These are phyloP conservation scores for Liopterus haemorrhoidalis DNA, from an alignment of 2,888 invertebrate genomes.

Conservation along the genomic window DNA sequence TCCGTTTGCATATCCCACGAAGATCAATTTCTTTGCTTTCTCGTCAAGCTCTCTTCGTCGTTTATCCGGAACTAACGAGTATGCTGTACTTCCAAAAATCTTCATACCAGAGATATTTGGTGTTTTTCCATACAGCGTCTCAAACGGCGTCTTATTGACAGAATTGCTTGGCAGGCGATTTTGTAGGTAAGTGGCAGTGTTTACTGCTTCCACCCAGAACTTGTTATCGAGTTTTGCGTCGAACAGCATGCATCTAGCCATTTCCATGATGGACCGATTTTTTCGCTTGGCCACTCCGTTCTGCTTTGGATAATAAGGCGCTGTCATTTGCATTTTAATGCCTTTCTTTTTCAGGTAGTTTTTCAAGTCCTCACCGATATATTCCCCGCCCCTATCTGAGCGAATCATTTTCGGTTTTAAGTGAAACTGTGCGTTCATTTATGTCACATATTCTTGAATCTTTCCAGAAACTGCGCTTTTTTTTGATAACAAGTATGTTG, in stretches of 20 bases:
- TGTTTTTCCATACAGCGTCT: constrained; percentile 42
- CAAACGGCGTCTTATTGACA: too few relatives aligned
- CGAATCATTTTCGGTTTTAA: constrained; percentile 25
- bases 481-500: constrained; percentile 27
- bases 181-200: too few relatives aligned
- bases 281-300: constrained; percentile 3
- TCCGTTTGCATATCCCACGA: too few relatives aligned
- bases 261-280: too few relatives aligned
- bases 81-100: too few relatives aligned
- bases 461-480: constrained; percentile 28
- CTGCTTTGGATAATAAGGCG: constrained; percentile 7
- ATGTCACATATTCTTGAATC: constrained; percentile 23
- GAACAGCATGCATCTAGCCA: too few relatives aligned
- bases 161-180: constrained; percentile 45
- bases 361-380: constrained; percentile 25
- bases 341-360: constrained; percentile 30
- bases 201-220: too few relatives aligned
- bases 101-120: constrained; percentile 42
- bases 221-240: too few relatives aligned
- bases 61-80: too few relatives aligned
- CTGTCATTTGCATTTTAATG: constrained; percentile 23
- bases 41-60: too few relatives aligned
- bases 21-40: too few relatives aligned
- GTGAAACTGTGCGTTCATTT: constrained; percentile 15
- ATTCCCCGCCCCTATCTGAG: constrained; percentile 33